These are phyloP conservation scores for Drosophila pectinifera DNA, from an alignment of 1,140 invertebrate genomes.

Conservation along the genomic window DNA sequence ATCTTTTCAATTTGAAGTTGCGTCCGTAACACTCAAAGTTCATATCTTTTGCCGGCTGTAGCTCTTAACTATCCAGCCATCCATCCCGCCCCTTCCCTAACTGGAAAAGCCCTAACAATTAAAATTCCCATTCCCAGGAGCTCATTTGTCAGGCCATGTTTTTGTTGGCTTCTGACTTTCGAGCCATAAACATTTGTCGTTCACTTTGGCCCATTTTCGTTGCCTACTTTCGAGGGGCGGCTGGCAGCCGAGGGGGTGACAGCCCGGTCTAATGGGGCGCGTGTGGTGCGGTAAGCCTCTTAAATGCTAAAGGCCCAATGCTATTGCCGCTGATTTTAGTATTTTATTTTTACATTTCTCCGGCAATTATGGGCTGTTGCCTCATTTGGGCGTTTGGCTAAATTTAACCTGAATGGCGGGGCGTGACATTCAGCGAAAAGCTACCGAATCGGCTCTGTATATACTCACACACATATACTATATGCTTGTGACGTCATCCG, in stretches of 20 bases:
- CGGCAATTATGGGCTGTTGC: conserved; percentile 50
- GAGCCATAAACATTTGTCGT: conserved; percentile 43
- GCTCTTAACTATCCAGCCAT: conserved; percentile 7
- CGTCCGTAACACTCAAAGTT: conserved; percentile 15
- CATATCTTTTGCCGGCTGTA: conserved; percentile 1
- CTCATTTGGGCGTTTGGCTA: conserved; percentile 25
- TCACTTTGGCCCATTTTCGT: conserved; percentile 47
- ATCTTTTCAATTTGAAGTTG: conserved; percentile 16
- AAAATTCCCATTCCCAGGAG: conserved; percentile 40
- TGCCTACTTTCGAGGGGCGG: conserved; percentile 51
- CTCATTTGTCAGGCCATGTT: conserved; percentile 41
- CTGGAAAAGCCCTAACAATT: conserved; percentile 17
- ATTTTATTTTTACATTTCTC: conserved; percentile 49
- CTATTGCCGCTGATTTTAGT: conserved; percentile 32
- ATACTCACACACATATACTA: neutral
- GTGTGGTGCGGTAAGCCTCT: conserved; percentile 48
- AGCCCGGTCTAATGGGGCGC: conserved; percentile 25
- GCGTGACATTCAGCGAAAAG: conserved; percentile 48
- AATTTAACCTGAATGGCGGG: conserved; percentile 43
- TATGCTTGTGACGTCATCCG: conserved; percentile 47
- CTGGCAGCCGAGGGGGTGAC: neutral
- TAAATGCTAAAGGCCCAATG: conserved; percentile 33
- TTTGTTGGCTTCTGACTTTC: conserved; percentile 35
- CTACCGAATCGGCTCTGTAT: conserved; percentile 23
- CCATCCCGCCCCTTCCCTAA: no score